Percentiles rank a stretch among this genome's conserved stretches.
Conservation (phyloP, 1,140 invertebrate species). For the Spodoptera frugiperda region DNA sequence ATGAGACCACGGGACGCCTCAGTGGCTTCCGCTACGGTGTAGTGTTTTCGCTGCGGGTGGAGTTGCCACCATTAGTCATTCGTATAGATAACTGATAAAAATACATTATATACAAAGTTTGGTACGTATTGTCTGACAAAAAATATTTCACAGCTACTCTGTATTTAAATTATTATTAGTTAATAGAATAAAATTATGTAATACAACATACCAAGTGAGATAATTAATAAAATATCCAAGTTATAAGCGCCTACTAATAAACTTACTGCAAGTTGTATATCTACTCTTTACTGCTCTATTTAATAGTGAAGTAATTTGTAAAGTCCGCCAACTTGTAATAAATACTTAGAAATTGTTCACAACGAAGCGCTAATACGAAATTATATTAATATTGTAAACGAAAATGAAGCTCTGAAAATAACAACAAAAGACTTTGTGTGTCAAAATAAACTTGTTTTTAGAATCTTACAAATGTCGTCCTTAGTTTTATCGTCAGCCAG, state of each 20-base stretch:
- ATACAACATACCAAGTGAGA: conserved; percentile 9
- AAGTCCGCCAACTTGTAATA: background rate
- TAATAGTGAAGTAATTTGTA: conserved; percentile 2
- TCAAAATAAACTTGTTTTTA: conserved; percentile 65
- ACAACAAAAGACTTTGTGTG: conserved; percentile 54
- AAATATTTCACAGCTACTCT: too few species aligned
- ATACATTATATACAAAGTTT: too few species aligned
- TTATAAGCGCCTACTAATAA: conserved; percentile 20
- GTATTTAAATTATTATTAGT: too few species aligned
- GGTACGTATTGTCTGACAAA: too few species aligned
- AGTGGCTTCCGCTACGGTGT: conserved; percentile 5
- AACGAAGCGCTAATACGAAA: conserved; percentile 41
- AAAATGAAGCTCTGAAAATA: conserved; percentile 35
- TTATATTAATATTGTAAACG: conserved; percentile 36
- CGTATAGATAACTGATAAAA: too few species aligned
- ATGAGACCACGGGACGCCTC: conserved; percentile 9
- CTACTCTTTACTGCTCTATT: conserved; percentile 20
- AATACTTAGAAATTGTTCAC: conserved; percentile 13
- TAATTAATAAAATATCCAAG: background rate
- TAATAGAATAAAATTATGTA: too few species aligned
- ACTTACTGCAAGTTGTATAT: conserved; percentile 30
- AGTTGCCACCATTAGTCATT: too few species aligned
- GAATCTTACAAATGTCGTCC: conserved; percentile 56
- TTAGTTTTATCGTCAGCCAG: conserved; percentile 50
- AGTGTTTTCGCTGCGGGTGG: background rate